Evolutionary conservation across 1,140 invertebrate species (phyloP), one percentile per base, ranked within the genome.

Genomic region (Chlorops oryzae): DNA sequence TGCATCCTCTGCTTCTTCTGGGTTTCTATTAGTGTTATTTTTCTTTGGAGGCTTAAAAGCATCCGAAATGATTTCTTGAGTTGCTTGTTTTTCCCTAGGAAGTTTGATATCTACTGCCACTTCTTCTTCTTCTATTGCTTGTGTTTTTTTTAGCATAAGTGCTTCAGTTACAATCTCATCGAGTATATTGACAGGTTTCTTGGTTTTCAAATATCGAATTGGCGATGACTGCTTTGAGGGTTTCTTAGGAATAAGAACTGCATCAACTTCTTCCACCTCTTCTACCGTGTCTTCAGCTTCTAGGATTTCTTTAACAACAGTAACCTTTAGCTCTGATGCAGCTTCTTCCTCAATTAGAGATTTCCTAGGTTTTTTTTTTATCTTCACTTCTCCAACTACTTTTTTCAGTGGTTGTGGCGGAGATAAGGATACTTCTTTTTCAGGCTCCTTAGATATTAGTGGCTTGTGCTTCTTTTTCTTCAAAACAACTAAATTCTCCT

Each of bases 1-100:
- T 38, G 78, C 74, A 53, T 75, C 73, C 3, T 70, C 69, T 41
- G 65, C 70, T 59, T 76, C 75, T 53, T 70, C 67, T 5, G 54
- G 47, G 17, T 63, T 70, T 5, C 59, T 55, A 3, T 70, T 70
- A 48, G 69, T 75, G 50, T 73, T 74, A 48, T 73, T 70, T 28
- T 65, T 67, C 35, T 70, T 70, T 0, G 67, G 48, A 23, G 62
- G 58, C 5, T 66, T 60, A 13, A 62, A 63, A 41, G 65, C 56
- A 6, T 70, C 55, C 9, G 61, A 58, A 12, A 66, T 60, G 57
- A 69, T 66, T 55, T 65, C 63, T 24, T 65, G 57, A 3, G 65
- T 55, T 1, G 60, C 25, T 39, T 47, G 53, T 28, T 63, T 59
- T 38, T 66, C 56, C 20, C 47, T 57, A 3, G 65, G 63, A 7